phyloP scores from a whole-genome alignment of 1,140 invertebrate species.

The Popillia japonica region DNA sequence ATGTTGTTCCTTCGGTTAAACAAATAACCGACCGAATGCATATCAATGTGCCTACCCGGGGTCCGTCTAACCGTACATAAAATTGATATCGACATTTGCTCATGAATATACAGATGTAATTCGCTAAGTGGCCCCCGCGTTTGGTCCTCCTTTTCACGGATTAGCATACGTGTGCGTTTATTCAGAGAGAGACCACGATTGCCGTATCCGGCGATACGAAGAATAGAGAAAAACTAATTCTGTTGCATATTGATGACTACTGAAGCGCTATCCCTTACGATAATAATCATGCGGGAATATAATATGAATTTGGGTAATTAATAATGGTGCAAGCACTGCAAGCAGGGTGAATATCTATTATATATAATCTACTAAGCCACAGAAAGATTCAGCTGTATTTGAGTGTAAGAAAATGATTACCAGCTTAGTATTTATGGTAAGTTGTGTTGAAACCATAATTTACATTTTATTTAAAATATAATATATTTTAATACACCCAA shows the following conservation, averaged over 20 bases:
- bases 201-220: neutral
- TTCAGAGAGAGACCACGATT: neutral
- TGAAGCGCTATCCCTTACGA: conserved; percentile 15
- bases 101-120: conserved; percentile 46
- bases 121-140: conserved; percentile 40
- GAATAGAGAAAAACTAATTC: neutral
- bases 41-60: conserved; percentile 41
- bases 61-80: conserved; percentile 43
- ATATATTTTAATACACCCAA: too few species aligned
- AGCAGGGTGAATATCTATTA: neutral
- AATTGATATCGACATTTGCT: conserved; percentile 46
- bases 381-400: too few species aligned
- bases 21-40: conserved; percentile 44
- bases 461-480: too few species aligned
- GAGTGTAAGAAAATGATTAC: too few species aligned
- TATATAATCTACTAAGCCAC: too few species aligned
- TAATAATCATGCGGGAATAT: neutral
- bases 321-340: neutral
- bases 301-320: conserved; percentile 27
- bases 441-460: too few species aligned
- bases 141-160: conserved; percentile 20
- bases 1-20: conserved; percentile 41
- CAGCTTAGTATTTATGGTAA: too few species aligned
- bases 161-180: conserved; percentile 43
- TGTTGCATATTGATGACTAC: conserved; percentile 27